Conservation (phyloP, 2,888 invertebrate species). For the Nebria salina region DNA sequence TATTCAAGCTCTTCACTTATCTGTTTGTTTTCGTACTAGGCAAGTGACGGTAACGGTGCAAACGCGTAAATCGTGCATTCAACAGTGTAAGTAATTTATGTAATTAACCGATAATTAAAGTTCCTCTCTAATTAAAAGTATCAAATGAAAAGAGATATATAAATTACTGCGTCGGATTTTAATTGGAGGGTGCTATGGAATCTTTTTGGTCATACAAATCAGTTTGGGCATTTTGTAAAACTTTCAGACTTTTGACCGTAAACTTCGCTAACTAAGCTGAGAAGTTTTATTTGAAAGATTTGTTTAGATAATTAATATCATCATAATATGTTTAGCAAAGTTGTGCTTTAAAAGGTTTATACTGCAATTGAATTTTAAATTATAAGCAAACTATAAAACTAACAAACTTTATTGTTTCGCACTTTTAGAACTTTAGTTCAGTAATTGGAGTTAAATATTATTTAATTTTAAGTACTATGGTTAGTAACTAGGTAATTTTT, state of each 20-base stretch:
- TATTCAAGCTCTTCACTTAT: too few relatives aligned
- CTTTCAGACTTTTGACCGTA: background rate
- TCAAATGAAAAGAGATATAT: conserved; percentile 53
- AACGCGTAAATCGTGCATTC: conserved; percentile 21
- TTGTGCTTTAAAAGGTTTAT: too few relatives aligned
- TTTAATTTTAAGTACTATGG: too few relatives aligned
- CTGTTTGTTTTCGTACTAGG: too few relatives aligned
- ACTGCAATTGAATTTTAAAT: too few relatives aligned
- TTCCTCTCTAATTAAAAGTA: conserved; percentile 53
- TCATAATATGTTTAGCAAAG: background rate
- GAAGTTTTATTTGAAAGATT: conserved; percentile 5
- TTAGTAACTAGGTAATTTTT: too few relatives aligned
- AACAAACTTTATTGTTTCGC: too few relatives aligned
- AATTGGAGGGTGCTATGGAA: conserved; percentile 47
- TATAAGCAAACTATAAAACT: too few relatives aligned
- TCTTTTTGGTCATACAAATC: background rate
- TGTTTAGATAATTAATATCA: background rate
- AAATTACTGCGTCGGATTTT: conserved; percentile 52
- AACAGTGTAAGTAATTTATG: conserved; percentile 50
- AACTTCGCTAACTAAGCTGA: background rate
- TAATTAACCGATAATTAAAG: conserved; percentile 55
- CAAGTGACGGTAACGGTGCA: background rate
- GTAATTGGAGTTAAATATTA: too few relatives aligned
- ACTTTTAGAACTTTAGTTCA: too few relatives aligned
- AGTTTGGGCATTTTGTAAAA: background rate